Evolutionary conservation across 1,140 invertebrate genomes (phyloP), one percentile per base, ranked within the genome.

Genomic region (Hypsibius dujardini): DNA sequence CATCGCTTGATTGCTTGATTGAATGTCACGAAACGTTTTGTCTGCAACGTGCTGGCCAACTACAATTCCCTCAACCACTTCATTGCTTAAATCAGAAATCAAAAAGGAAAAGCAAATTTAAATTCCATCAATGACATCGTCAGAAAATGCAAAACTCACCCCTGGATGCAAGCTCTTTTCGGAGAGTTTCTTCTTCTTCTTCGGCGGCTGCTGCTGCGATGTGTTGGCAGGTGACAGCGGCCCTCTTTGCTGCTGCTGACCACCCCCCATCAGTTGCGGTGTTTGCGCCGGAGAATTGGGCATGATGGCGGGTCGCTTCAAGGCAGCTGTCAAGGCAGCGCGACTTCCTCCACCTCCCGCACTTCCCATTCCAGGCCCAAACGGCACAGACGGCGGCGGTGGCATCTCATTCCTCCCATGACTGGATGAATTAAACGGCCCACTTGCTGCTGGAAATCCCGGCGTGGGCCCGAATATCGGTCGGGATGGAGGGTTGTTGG

Each of bases 371-470:
- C 50, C 50, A 56, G 50, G 50, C n/a, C 50, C 50, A 56, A 7
- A 56, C n/a, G 50, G 50, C 50, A 56, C 50, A 56, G 50, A 56
- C n/a, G n/a, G n/a, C 50, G 50, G 50, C 50, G 50, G 50, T 56
- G 50, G 50, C 50, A 56, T 56, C 7, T 56, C 50, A n/a, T n/a
- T 56, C 7, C 50, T 7, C n/a, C 50, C 50, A 56, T 56, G 50
- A 56, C 50, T 56, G 50, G 50, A 56, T n/a, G n/a, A 7, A 56
- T 7, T 7, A 56, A 56, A 56, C 50, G 7, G 50, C 7, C 50
- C 50, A n/a, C 7, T 7, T 56, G 50, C 7, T 7, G 7, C 50
- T 56, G 50, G 7, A 56, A 7, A 56, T n/a, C 50, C 50, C 7
- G 50, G 50, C 7, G 7, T 56, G 7, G 50, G 50, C 50, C 50